These are phyloP conservation scores for Autographa pulchrina DNA, from an alignment of 2,888 invertebrate species.

Conservation along the genomic window DNA sequence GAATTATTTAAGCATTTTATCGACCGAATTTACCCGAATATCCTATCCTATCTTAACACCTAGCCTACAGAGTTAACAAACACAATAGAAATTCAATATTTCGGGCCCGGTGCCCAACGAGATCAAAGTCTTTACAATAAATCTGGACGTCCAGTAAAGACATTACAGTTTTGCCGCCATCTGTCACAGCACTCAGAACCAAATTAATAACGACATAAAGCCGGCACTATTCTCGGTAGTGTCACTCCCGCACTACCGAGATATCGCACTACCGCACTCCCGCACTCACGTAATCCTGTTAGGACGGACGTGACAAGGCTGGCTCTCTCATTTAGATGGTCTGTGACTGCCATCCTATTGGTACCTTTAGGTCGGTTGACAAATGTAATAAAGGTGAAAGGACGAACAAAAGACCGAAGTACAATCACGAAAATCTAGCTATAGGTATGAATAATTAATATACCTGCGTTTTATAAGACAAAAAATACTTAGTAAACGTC, in stretches of 20 bases:
- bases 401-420: too few relatives aligned
- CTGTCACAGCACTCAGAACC: constrained; percentile 15
- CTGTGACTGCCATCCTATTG: constrained; percentile 27
- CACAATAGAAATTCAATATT: background rate
- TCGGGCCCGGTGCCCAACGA: background rate
- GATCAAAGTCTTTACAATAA: background rate
- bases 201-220: constrained; percentile 53
- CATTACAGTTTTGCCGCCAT: constrained; percentile 10
- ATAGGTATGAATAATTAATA: too few relatives aligned
- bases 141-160: constrained; percentile 2
- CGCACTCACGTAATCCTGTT: constrained; percentile 62
- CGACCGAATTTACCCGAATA: too few relatives aligned
- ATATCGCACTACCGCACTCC: constrained; percentile 56
- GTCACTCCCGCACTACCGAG: constrained; percentile 42
- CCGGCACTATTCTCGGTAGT: constrained; percentile 37
- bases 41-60: too few relatives aligned
- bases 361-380: background rate
- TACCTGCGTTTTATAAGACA: too few relatives aligned
- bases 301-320: constrained; percentile 48
- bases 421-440: too few relatives aligned
- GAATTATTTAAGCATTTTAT: too few relatives aligned
- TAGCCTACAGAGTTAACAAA: background rate
- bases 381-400: too few relatives aligned
- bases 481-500: too few relatives aligned
- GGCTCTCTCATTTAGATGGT: constrained; percentile 41